Evolutionary conservation across 2,888 invertebrate species (phyloP), one percentile per base, ranked within the genome.

Genomic region (Blastobasis lacticolella): DNA sequence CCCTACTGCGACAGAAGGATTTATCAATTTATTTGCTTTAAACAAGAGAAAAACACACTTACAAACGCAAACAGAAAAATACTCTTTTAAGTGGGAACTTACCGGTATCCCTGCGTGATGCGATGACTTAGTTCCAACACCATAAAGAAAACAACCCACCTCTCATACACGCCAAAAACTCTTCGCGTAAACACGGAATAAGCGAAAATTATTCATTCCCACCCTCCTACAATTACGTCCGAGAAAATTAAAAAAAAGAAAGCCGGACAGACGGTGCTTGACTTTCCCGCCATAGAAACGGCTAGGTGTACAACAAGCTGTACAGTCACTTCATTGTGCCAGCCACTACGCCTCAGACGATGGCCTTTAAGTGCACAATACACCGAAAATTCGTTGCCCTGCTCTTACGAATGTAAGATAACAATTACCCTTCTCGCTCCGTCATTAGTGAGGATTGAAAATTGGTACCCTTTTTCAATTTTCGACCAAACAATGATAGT

Each of bases 261-360:
- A 65, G 59, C 62, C 53, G 61, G 63, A 54, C 65, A 68, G 66
- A 62, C 70, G 68, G 64, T 67, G 68, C 67, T 69, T 69, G 63
- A 69, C 64, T 59, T 66, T 67, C 58, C 55, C 56, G 58, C 58
- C 54, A 61, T 59, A 61, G 58, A 57, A 49, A 49, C 51, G 64
- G 65, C 62, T 61, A 54, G 60, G 45, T 44, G n/a, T n/a, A 44
- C 10, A 4, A 4, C 36, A 37, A 6, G 10, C 36, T 36, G 7
- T 10, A 38, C 48, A 38, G 10, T 6, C 65, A 67, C 63, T 62
- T 66, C 64, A 63, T 62, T 63, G 63, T 66, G 62, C 64, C 67
- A 37, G 37, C 44, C 44, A 49, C 49, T 49, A 42, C 48, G 48
- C 61, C 66, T 69, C 73, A 75, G 75, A 75, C 73, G 69, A 68